Conservation (phyloP, 2,113 vertebrate species). For the Gymnogyps californianus region DNA sequence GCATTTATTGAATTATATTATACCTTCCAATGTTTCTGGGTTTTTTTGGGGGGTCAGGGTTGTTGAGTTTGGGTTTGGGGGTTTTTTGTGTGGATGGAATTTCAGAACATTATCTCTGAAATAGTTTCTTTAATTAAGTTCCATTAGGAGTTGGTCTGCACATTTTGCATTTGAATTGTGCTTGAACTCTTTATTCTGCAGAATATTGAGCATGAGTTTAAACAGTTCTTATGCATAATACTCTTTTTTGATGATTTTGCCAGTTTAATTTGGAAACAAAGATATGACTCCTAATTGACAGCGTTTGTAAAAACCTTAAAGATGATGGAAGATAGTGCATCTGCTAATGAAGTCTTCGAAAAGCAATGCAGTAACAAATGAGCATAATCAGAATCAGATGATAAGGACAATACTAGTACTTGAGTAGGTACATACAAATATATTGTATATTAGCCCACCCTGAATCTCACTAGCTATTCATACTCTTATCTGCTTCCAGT, state of each 20-base stretch:
- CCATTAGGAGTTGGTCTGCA: background rate
- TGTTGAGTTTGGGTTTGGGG: background rate
- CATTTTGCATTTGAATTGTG: background rate
- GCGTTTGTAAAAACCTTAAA: background rate
- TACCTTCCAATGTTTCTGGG: background rate
- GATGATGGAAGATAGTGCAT: background rate
- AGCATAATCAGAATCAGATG: background rate
- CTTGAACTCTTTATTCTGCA: background rate
- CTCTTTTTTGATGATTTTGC: background rate
- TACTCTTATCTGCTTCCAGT: background rate
- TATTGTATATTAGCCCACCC: background rate
- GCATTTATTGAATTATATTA: background rate
- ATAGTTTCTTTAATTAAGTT: background rate
- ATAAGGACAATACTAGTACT: background rate
- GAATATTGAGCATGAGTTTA: background rate
- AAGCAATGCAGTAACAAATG: background rate
- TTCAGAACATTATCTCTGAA: background rate
- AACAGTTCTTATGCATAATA: background rate
- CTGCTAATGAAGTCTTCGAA: background rate
- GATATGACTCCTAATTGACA: background rate
- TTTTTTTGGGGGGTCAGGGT: accelerated
- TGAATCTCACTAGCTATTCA: background rate
- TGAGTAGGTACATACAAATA: background rate
- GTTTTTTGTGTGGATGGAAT: background rate
- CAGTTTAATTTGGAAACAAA: background rate